Conservation (phyloP, 2,797 vertebrate genomes). For the Chrosomus eos region DNA sequence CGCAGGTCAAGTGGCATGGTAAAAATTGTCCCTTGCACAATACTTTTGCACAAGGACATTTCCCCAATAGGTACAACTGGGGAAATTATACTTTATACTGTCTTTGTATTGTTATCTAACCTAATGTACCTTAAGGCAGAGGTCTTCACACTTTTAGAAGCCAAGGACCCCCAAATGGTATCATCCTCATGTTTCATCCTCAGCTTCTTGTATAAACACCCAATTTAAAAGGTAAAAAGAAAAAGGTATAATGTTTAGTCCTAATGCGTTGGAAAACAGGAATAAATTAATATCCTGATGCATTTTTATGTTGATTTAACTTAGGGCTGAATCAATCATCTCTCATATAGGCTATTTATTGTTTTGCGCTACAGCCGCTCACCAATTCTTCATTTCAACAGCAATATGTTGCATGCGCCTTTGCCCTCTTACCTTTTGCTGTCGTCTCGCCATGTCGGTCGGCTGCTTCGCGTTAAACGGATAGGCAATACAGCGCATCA, state of each 20-base stretch:
- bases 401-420: constrained; percentile 56
- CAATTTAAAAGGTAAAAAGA: background rate
- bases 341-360: background rate
- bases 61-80: background rate
- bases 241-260: background rate
- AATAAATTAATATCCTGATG: background rate
- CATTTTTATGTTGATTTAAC: background rate
- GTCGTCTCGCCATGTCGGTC: constrained; percentile 96
- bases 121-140: too few relatives aligned
- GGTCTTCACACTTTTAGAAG: background rate
- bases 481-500: constrained; percentile 97
- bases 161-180: background rate
- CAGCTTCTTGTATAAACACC: too few relatives aligned
- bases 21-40: background rate
- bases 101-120: background rate
- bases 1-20: background rate
- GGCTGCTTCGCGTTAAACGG: constrained; percentile 98
- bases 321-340: background rate
- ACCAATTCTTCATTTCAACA: background rate
- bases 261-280: background rate
- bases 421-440: constrained; percentile 90
- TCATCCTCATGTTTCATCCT: background rate
- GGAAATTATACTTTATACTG: too few relatives aligned
- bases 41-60: too few relatives aligned
- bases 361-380: background rate